These are phyloP conservation scores for Austrolebias charrua DNA, from an alignment of 2,797 vertebrate species.

Conservation along the genomic window DNA sequence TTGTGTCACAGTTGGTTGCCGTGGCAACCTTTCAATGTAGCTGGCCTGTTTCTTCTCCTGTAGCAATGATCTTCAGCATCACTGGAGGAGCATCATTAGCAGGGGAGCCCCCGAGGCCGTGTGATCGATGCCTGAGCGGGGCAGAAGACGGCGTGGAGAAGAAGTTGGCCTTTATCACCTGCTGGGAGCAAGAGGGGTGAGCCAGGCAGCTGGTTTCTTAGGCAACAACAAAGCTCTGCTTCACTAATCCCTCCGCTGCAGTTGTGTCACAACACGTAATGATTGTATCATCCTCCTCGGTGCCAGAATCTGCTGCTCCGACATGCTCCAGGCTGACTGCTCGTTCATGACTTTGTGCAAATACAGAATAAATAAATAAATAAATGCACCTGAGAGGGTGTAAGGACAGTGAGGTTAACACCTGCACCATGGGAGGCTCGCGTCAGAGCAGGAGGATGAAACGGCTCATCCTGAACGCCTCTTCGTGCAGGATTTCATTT, in stretches of 20 bases:
- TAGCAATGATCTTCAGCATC: slow-evolving; percentile 59
- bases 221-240: slow-evolving; percentile 50
- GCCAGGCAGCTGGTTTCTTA: slow-evolving; percentile 35
- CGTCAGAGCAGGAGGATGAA: slow-evolving; percentile 39
- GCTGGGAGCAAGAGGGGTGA: slow-evolving; percentile 15
- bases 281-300: slow-evolving; percentile 40
- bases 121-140: slow-evolving; percentile 42
- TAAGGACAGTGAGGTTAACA: slow-evolving; percentile 53
- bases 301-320: slow-evolving; percentile 42
- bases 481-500: slow-evolving; percentile 14
- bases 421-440: slow-evolving; percentile 31
- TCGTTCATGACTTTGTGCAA: slow-evolving; percentile 33
- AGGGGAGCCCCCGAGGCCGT: slow-evolving; percentile 37
- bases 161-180: slow-evolving; percentile 29
- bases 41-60: slow-evolving; percentile 60
- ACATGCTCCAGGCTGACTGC: slow-evolving; percentile 16
- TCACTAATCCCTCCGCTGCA: slow-evolving; percentile 42
- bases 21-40: slow-evolving; percentile 68
- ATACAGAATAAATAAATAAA: slow-evolving; percentile 31
- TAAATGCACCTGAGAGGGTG: slow-evolving; percentile 31
- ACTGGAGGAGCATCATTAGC: slow-evolving; percentile 63
- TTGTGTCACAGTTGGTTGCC: slow-evolving; percentile 59
- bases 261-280: slow-evolving; percentile 50
- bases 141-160: slow-evolving; percentile 30
- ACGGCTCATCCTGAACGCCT: slow-evolving; percentile 8